Evolutionary conservation across 2,888 invertebrate genomes (phyloP).

Genomic region (Cephalotes varians): DNA sequence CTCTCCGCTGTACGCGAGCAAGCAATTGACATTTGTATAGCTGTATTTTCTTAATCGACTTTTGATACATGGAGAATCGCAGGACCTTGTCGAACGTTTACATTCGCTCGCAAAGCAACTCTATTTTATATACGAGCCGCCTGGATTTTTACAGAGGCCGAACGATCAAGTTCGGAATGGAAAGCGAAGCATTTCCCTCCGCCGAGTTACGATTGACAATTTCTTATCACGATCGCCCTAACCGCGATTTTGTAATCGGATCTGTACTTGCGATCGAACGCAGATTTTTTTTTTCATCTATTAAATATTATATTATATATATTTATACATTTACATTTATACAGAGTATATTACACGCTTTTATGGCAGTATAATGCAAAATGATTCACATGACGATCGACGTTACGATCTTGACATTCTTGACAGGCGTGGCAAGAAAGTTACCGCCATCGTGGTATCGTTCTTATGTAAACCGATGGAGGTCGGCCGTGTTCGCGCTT

Average conservation of each 20-base stretch:
- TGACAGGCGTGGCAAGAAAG: conserved; percentile 69
- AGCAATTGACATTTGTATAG: conserved; percentile 43
- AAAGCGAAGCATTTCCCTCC: neutral
- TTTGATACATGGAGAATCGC: conserved; percentile 14
- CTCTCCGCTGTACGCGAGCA: conserved; percentile 16
- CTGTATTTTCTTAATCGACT: conserved; percentile 27
- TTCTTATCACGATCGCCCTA: neutral
- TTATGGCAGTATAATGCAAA: neutral
- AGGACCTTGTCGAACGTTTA: too few relatives aligned
- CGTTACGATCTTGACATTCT: conserved; percentile 70
- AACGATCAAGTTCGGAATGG: neutral
- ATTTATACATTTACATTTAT: too few relatives aligned
- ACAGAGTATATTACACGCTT: too few relatives aligned
- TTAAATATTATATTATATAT: neutral
- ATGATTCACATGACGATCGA: conserved; percentile 30
- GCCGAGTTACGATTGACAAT: neutral
- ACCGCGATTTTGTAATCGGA: neutral
- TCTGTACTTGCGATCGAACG: neutral
- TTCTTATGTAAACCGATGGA: conserved; percentile 63
- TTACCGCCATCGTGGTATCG: conserved; percentile 42
- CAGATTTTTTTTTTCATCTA: neutral
- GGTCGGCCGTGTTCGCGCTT: conserved; percentile 49
- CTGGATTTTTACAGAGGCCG: neutral
- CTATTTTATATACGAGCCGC: neutral
- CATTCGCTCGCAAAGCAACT: too few relatives aligned